A percentile compares a stretch with the other conserved stretches of the same genome.
Evolutionary conservation across 2,888 invertebrate species (phyloP).

Genomic region (Chydorus sphaericus): DNA sequence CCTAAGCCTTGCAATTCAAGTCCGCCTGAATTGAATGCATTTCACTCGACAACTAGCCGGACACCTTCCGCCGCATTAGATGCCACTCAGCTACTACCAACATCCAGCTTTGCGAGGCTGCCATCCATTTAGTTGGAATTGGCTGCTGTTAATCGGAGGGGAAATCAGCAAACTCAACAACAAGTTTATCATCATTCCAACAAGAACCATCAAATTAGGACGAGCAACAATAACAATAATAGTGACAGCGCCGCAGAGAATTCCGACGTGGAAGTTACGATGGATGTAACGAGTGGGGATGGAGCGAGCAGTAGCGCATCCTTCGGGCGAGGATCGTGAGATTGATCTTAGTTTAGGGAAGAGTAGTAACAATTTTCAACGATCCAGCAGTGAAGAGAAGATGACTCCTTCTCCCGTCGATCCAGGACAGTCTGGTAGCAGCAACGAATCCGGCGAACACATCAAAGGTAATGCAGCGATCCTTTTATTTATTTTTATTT

Average conservation of each 20-base stretch:
- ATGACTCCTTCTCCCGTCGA: background rate
- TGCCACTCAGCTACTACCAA: conserved; percentile 6
- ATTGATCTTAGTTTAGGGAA: conserved; percentile 14
- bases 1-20: conserved; percentile 10
- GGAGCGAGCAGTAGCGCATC: no score
- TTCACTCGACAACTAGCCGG: background rate
- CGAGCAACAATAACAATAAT: no score
- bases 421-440: background rate
- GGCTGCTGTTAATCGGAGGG: no score
- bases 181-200: no score
- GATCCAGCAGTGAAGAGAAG: conserved; percentile 2
- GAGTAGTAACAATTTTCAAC: background rate
- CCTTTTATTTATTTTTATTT: background rate
- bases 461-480: background rate
- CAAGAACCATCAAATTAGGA: no score
- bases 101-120: conserved; percentile 8
- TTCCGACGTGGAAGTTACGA: conserved; percentile 13
- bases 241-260: conserved; percentile 2
- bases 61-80: background rate
- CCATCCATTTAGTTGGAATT: conserved; percentile 11
- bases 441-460: background rate
- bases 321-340: conserved; percentile 12
- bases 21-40: conserved; percentile 3
- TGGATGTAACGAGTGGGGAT: conserved; percentile 6
- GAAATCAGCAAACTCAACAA: conserved; percentile 2